Evolutionary conservation across 2,113 vertebrate species (phyloP), one percentile per base, ranked within the genome.

Genomic region (Saiga tatarica): DNA sequence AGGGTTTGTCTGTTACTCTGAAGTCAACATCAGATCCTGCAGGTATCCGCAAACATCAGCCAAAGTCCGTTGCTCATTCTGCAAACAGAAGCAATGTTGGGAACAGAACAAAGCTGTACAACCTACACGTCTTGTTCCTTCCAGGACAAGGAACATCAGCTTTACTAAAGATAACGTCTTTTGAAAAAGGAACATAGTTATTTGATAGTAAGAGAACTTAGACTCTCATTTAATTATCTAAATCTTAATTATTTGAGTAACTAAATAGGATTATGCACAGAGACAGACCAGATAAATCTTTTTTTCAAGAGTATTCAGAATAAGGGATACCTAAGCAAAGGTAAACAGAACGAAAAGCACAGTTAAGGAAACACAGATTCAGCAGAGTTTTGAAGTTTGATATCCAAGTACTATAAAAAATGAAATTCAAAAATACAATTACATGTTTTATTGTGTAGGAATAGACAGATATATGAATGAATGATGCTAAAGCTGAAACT

Each of bases 1-100:
- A 97, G 60, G 12, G 76, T 30, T 64, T 30, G 59, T 87, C 67
- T 97, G 88, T 79, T 67, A 84, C 17, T 94, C 42, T 26, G 33
- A 55, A 94, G 62, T 84, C 91, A 78, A 15, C 42, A 62, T 81
- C 39, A 84, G 85, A 92, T 92, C 95, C 96, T 87, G 93, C 45
- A 87, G 87, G 50, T 86, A 89, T 59, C 94, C 7, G 59, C 53
- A 91, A 84, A 90, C 81, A 95, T 83, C 88, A 84, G 89, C 74
- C 50, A 55, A 89, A 92, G 92, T 74, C 81, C 53, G 71, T 13
- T 89, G 79, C 55, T 60, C 8, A 15, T 74, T 81, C 59, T 95
- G 87, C 19, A 78, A 64, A 92, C 79, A 94, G 92, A 57, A 96
- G 94, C 71, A 91, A 26, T n/a, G 28, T 0, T 39, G 76, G 76